phyloP scores from a whole-genome alignment of 2,888 invertebrate species.

The Argyra leucocephala region DNA sequence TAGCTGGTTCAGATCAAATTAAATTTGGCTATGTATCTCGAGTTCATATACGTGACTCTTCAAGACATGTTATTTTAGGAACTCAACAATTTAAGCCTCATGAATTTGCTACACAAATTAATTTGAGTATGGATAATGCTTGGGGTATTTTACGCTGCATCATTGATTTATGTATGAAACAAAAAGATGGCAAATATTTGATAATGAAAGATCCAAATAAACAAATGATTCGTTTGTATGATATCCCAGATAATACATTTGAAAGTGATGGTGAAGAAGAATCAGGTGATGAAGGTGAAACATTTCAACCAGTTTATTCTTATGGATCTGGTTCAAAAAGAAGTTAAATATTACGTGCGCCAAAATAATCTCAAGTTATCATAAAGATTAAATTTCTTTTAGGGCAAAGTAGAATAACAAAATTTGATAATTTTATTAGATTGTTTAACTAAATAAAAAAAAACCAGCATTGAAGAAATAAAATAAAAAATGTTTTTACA shows the following conservation, averaged over 20 bases:
- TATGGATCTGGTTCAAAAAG: conserved; percentile 20
- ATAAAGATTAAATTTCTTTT: too few relatives aligned
- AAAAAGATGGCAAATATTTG: conserved; percentile 91
- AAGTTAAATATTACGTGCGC: too few relatives aligned
- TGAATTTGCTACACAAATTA: conserved; percentile 98
- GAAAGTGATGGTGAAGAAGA: conserved; percentile 89
- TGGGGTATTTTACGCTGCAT: conserved; percentile 98
- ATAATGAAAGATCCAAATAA: conserved; percentile 99
- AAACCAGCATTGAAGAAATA: too few relatives aligned
- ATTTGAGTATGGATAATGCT: conserved; percentile 97
- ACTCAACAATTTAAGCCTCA: conserved; percentile 97
- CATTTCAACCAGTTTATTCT: conserved; percentile 41
- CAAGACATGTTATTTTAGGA: conserved; percentile 91
- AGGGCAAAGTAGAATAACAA: too few relatives aligned
- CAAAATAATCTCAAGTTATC: too few relatives aligned
- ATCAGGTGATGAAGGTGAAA: conserved; percentile 42
- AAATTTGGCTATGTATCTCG: conserved; percentile 99
- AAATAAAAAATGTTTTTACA: too few relatives aligned
- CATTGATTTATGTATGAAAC: conserved; percentile 93
- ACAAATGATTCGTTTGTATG: conserved; percentile 92
- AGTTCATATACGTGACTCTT: conserved; percentile 82
- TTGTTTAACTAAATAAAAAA: too few relatives aligned
- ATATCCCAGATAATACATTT: conserved; percentile 97
- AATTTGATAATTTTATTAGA: too few relatives aligned
- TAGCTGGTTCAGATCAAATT: conserved; percentile 93